These are phyloP conservation scores for Volucella inanis DNA, from an alignment of 2,888 invertebrate species.

Conservation along the genomic window DNA sequence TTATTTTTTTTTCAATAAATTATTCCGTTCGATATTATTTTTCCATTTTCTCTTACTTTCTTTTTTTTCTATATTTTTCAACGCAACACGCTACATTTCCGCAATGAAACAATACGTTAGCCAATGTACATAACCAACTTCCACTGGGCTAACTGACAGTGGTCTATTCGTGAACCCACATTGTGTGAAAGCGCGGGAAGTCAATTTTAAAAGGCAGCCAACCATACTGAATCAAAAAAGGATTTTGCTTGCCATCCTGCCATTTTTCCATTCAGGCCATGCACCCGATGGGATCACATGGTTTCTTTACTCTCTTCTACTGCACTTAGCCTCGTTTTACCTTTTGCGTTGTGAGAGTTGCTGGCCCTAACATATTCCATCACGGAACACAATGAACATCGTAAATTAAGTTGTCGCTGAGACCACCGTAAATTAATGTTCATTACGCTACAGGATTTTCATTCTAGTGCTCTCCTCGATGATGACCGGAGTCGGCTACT, in stretches of 20 bases:
- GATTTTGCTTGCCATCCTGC: slow-evolving; percentile 61
- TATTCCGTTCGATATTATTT: slow-evolving; percentile 44
- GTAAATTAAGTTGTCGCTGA: slow-evolving; percentile 73
- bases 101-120: slow-evolving; percentile 49
- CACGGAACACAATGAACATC: slow-evolving; percentile 64
- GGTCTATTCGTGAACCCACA: slow-evolving; percentile 70
- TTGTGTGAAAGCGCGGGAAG: slow-evolving; percentile 62
- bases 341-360: slow-evolving; percentile 16
- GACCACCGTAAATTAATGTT: slow-evolving; percentile 74
- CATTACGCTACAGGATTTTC: slow-evolving; percentile 69
- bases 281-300: slow-evolving; percentile 45
- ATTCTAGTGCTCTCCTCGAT: slow-evolving; percentile 19
- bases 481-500: slow-evolving; percentile 18
- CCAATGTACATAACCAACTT: slow-evolving; percentile 60
- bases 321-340: slow-evolving; percentile 13
- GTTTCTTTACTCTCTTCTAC: not conserved
- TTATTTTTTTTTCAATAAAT: slow-evolving; percentile 41
- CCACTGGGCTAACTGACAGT: slow-evolving; percentile 44
- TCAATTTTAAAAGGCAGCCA: slow-evolving; percentile 73
- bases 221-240: slow-evolving; percentile 72
- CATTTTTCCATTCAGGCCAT: slow-evolving; percentile 48
- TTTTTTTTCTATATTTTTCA: slow-evolving; percentile 22
- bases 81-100: slow-evolving; percentile 67
- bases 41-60: slow-evolving; percentile 4
- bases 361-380: slow-evolving; percentile 70